Evolutionary conservation across 2,797 vertebrate genomes (phyloP).

Genomic region (Yasuhikotakia modesta): DNA sequence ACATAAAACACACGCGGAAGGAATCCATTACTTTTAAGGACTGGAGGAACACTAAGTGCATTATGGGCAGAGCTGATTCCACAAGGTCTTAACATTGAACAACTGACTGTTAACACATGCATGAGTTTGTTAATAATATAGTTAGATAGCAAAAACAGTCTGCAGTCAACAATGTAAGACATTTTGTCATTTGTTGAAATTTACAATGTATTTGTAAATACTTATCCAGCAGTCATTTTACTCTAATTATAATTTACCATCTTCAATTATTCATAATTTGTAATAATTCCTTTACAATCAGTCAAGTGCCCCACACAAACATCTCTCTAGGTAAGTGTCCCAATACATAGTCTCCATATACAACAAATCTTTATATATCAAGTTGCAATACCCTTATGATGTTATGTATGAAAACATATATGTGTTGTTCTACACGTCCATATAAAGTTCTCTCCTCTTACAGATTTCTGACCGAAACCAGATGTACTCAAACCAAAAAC

Average conservation of each 20-base stretch:
- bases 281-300: not conserved
- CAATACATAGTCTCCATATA: not conserved
- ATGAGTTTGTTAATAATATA: not conserved
- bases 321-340: not conserved
- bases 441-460: slow-evolving; percentile 48
- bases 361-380: not conserved
- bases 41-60: slow-evolving; percentile 33
- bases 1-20: slow-evolving; percentile 19
- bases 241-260: not conserved
- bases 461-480: slow-evolving; percentile 69
- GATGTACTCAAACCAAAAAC: slow-evolving; percentile 75
- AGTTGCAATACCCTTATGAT: not conserved
- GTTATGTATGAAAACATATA: slow-evolving; percentile 12
- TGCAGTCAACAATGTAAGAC: not conserved
- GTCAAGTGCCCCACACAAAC: not conserved
- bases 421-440: slow-evolving; percentile 50
- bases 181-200: not conserved
- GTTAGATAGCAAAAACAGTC: not conserved
- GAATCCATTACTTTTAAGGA: slow-evolving; percentile 31
- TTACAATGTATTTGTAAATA: not conserved
- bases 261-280: not conserved
- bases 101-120: not conserved
- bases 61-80: not conserved
- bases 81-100: not conserved
- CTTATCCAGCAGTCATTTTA: not conserved